phyloP scores from a whole-genome alignment of 2,113 vertebrate genomes.

The Spermophilus dauricus region DNA sequence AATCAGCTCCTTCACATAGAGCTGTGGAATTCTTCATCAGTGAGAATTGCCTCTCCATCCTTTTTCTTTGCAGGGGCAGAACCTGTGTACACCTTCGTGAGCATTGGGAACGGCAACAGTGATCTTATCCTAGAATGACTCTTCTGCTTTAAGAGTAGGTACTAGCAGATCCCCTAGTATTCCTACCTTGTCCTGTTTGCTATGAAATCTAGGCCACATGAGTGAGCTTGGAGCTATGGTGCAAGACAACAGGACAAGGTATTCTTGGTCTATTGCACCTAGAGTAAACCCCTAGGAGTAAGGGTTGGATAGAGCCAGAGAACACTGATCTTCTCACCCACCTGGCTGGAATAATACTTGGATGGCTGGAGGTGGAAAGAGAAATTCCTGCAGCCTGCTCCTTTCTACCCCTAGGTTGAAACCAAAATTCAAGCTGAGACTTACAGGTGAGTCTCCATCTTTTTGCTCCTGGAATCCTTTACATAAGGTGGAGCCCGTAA shows the following conservation, averaged over 20 bases:
- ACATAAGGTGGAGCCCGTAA: background rate
- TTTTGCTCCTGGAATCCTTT: background rate
- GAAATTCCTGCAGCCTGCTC: background rate
- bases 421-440: background rate
- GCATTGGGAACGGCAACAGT: background rate
- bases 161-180: background rate
- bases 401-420: background rate
- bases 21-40: background rate
- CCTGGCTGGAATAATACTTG: background rate
- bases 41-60: background rate
- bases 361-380: background rate
- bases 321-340: background rate
- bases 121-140: background rate
- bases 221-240: background rate
- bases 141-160: background rate
- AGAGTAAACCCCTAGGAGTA: background rate
- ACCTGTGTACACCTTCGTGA: background rate
- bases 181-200: background rate
- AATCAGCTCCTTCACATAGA: background rate
- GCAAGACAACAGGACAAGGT: background rate
- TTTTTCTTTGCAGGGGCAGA: background rate
- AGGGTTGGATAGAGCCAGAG: background rate
- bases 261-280: background rate
- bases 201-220: background rate
- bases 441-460: background rate